phyloP scores from a whole-genome alignment of 2,888 invertebrate species.

The Subacronicta megacephala region DNA sequence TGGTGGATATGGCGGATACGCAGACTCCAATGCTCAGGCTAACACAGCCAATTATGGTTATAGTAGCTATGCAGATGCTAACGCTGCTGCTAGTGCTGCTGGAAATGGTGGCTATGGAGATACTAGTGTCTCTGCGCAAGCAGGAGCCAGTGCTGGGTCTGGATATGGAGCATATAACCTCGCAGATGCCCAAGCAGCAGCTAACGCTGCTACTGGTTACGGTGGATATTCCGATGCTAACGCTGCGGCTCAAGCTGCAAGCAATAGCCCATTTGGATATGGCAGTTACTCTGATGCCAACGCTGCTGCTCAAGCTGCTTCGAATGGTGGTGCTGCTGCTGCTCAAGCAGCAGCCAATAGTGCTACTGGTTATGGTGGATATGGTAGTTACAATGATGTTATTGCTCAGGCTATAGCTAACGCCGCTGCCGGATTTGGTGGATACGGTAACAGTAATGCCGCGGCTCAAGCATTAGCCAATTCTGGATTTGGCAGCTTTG shows the following conservation, averaged over 20 bases:
- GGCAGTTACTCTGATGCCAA: slow-evolving; percentile 30
- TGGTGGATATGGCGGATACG: slow-evolving; percentile 14
- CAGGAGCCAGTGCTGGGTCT: slow-evolving; percentile 3
- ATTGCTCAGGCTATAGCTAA: slow-evolving; percentile 10
- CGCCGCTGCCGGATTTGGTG: slow-evolving; percentile 5
- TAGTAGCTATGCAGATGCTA: slow-evolving; percentile 30
- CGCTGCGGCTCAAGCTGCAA: no score
- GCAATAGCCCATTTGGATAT: no score
- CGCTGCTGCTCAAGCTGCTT: slow-evolving; percentile 12
- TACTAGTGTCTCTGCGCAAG: slow-evolving; percentile 14
- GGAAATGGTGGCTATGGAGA: slow-evolving; percentile 18
- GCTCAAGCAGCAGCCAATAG: slow-evolving; percentile 11
- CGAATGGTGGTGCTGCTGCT: slow-evolving; percentile 3
- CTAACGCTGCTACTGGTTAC: slow-evolving; percentile 12
- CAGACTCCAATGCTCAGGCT: slow-evolving; percentile 9
- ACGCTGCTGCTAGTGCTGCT: slow-evolving; percentile 17
- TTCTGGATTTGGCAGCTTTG: not conserved
- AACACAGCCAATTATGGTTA: slow-evolving; percentile 21
- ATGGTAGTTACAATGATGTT: slow-evolving; percentile 23
- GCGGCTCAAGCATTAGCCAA: slow-evolving; percentile 11
- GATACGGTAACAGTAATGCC: slow-evolving; percentile 18
- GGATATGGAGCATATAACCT: not conserved
- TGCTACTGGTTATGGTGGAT: slow-evolving; percentile 27
- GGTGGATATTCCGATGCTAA: no score
- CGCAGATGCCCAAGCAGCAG: slow-evolving; percentile 22